These are phyloP conservation scores for Ectemnius cavifrons DNA, from an alignment of 2,888 invertebrate species.

Conservation along the genomic window DNA sequence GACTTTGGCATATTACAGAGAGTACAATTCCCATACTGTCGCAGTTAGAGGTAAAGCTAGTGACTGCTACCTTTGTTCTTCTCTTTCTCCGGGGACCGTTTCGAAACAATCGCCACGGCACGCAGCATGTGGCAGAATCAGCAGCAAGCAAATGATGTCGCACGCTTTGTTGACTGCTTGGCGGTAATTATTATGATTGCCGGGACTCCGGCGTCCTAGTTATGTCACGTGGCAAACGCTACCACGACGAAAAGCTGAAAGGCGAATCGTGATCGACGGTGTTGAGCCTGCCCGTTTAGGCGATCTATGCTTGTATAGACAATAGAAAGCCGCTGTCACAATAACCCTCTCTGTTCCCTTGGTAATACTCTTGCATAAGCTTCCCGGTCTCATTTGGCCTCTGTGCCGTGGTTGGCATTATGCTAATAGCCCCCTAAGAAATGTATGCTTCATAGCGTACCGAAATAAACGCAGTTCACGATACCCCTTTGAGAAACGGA, in stretches of 20 bases:
- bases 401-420: too few species aligned
- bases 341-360: too few species aligned
- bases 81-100: conserved; percentile 16
- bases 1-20: neutral
- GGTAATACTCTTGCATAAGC: too few species aligned
- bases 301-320: too few species aligned
- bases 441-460: too few species aligned
- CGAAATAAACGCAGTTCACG: too few species aligned
- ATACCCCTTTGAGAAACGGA: too few species aligned
- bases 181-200: conserved; percentile 37
- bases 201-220: conserved; percentile 23
- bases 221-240: conserved; percentile 1
- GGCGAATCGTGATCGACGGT: conserved; percentile 6
- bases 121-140: neutral
- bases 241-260: neutral
- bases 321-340: too few species aligned
- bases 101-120: conserved; percentile 27
- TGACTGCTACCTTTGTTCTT: conserved; percentile 20
- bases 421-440: too few species aligned
- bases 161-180: conserved; percentile 26
- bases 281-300: neutral
- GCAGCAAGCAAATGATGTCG: conserved; percentile 11
- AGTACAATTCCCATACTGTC: conserved; percentile 13
- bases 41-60: too few species aligned
- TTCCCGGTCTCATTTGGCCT: too few species aligned